phyloP scores from a whole-genome alignment of 2,113 vertebrate species.

The Orycteropus afer region DNA sequence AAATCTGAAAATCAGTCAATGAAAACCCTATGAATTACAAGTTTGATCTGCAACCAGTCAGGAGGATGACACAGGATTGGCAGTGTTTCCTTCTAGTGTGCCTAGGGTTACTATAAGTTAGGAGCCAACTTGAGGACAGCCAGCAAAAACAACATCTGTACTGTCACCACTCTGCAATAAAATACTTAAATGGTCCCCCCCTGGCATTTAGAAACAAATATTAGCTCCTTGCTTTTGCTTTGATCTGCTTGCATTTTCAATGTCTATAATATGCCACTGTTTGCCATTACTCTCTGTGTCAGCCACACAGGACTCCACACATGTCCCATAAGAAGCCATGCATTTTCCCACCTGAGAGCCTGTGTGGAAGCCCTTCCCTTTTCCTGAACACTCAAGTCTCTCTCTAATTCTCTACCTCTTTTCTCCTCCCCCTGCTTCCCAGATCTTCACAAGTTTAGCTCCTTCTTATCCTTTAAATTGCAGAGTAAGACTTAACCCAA shows the following conservation, averaged over 20 bases:
- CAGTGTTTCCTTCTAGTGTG: not conserved
- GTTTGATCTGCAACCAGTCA: not conserved
- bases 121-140: too few species aligned
- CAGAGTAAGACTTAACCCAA: rapidly evolving
- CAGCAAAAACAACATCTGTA: not conserved
- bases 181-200: rapidly evolving
- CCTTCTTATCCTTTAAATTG: not conserved
- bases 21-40: not conserved
- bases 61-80: not conserved
- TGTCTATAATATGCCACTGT: rapidly evolving
- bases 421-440: not conserved
- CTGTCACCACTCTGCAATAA: not conserved
- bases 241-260: not conserved
- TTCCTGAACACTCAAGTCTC: too few species aligned
- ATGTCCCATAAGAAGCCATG: rapidly evolving
- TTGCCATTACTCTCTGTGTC: not conserved
- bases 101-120: too few species aligned
- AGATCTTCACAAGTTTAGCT: not conserved
- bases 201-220: rapidly evolving
- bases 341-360: too few species aligned
- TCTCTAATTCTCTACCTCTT: too few species aligned
- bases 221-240: not conserved
- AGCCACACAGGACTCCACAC: rapidly evolving
- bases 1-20: not conserved
- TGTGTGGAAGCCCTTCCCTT: not conserved